Percentiles rank a stretch among this genome's conserved stretches.
Evolutionary conservation across 2,888 invertebrate genomes (phyloP).

Genomic region (Altica lythri): DNA sequence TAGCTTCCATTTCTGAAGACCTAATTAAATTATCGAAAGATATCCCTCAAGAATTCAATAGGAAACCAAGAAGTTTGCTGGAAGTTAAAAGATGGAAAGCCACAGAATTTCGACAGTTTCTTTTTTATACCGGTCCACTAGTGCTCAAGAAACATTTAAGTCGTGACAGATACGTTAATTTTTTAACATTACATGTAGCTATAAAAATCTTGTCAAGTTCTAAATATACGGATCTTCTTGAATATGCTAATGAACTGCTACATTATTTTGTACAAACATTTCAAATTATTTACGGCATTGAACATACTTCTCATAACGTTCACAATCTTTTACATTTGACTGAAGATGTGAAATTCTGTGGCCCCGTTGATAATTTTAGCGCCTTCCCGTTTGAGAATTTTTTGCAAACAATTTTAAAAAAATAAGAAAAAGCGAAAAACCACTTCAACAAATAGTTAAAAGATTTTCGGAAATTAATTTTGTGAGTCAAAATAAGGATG

Average conservation of each 20-base stretch:
- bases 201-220: constrained; percentile 2
- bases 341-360: background rate
- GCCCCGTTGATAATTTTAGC: constrained; percentile 1
- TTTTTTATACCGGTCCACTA: constrained; percentile 1
- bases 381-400: constrained; percentile 3
- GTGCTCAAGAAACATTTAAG: background rate
- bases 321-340: background rate
- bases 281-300: background rate
- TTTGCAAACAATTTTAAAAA: background rate
- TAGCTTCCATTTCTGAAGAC: background rate
- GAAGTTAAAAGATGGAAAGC: constrained; percentile 1
- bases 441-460: constrained; percentile 1
- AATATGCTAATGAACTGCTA: constrained; percentile 1
- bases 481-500: background rate
- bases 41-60: background rate
- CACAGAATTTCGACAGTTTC: background rate
- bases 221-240: background rate
- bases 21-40: background rate
- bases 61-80: background rate
- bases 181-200: constrained; percentile 1
- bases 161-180: constrained; percentile 4
- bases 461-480: background rate
- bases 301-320: constrained; percentile 1
- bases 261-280: constrained; percentile 4
- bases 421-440: constrained; percentile 4